Conservation (phyloP, 2,113 vertebrate genomes). For the Psettodes erumei region DNA sequence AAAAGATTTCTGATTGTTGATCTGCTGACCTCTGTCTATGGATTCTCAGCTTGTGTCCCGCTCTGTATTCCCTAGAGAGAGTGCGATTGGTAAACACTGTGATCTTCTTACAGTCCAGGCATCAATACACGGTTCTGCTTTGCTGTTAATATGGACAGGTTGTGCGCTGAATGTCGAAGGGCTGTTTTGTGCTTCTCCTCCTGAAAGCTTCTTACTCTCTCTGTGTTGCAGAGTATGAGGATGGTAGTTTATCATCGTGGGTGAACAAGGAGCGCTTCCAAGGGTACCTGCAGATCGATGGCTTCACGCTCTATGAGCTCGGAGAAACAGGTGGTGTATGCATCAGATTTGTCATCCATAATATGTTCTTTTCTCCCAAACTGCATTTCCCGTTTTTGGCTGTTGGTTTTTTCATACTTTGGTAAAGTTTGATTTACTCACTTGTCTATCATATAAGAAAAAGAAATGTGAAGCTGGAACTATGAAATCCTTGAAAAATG, state of each 20-base stretch:
- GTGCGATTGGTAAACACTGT: constrained; percentile 30
- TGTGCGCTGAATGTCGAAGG: constrained; percentile 41
- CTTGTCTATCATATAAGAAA: too few relatives aligned
- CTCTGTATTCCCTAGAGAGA: constrained; percentile 26
- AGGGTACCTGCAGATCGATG: constrained; percentile 92
- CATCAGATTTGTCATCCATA: constrained; percentile 4
- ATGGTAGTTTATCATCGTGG: constrained; percentile 93
- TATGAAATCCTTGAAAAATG: not conserved
- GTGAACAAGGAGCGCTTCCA: constrained; percentile 96
- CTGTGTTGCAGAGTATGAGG: constrained; percentile 90
- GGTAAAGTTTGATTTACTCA: too few relatives aligned
- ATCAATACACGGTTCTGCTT: constrained; percentile 39
- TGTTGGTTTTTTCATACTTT: too few relatives aligned
- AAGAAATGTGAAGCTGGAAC: not conserved
- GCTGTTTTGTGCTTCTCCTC: constrained; percentile 18
- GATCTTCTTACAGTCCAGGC: constrained; percentile 46
- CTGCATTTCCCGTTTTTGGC: not conserved
- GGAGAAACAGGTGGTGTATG: constrained; percentile 91
- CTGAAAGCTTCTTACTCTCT: constrained; percentile 36
- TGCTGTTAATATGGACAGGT: constrained; percentile 31
- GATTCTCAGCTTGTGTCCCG: constrained; percentile 19
- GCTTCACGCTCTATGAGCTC: constrained; percentile 95
- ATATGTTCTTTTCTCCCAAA: not conserved
- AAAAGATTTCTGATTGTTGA: constrained; percentile 46
- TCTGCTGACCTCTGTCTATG: constrained; percentile 38